These are phyloP conservation scores for Cyaniris semiargus DNA, from an alignment of 2,888 invertebrate genomes.

Conservation along the genomic window DNA sequence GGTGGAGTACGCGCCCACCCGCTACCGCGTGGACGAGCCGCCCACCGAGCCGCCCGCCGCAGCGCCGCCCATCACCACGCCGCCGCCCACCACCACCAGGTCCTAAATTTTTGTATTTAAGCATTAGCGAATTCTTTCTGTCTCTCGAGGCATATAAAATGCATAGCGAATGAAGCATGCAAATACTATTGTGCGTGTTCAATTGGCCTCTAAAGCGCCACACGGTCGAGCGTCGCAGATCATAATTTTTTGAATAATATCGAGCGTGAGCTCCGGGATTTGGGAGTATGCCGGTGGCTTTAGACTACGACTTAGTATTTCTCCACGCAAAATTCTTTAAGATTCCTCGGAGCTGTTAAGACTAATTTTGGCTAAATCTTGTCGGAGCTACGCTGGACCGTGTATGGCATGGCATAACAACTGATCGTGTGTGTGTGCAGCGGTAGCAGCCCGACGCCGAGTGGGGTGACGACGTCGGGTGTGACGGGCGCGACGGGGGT, in stretches of 20 bases:
- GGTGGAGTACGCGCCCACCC: slow-evolving; percentile 88
- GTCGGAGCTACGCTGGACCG: not conserved
- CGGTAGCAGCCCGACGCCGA: not conserved
- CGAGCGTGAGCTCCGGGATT: not conserved
- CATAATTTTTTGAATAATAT: too few relatives aligned
- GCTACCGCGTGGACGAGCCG: slow-evolving; percentile 78
- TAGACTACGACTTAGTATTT: too few relatives aligned
- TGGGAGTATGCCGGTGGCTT: too few relatives aligned
- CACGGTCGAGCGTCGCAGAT: not conserved
- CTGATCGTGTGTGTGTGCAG: slow-evolving; percentile 6
- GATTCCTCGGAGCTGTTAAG: not conserved
- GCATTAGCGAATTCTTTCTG: slow-evolving; percentile 30
- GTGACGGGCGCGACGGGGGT: slow-evolving; percentile 41
- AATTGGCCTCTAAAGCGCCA: not conserved
- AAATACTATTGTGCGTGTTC: not conserved
- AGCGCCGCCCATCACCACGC: slow-evolving; percentile 49
- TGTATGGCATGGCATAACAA: not conserved
- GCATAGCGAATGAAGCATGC: not conserved
- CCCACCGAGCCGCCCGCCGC: slow-evolving; percentile 56
- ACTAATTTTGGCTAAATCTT: not conserved
- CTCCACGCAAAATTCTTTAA: not conserved
- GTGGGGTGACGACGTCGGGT: not conserved
- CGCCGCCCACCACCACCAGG: slow-evolving; percentile 62
- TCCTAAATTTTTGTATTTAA: slow-evolving; percentile 59
- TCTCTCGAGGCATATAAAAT: not conserved